A percentile compares a stretch with the other conserved stretches of the same genome.
phyloP scores from a whole-genome alignment of 2,888 invertebrate genomes.

The Apodemia duryi region DNA sequence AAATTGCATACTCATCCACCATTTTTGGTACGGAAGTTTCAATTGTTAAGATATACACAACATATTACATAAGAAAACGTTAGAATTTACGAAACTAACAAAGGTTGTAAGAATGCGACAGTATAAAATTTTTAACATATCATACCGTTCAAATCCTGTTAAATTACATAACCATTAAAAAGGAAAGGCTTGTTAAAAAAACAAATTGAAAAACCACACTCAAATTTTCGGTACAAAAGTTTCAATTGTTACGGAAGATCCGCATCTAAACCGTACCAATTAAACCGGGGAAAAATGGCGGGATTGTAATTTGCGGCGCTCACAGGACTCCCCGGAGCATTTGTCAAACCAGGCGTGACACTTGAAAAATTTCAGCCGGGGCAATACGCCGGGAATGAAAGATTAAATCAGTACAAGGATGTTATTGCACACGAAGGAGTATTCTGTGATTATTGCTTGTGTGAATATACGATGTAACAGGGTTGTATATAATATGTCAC shows the following conservation, averaged over 20 bases:
- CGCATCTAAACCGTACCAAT: conserved; percentile 37
- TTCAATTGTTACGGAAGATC: conserved; percentile 14
- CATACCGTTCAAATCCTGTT: neutral
- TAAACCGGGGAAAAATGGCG: conserved; percentile 41
- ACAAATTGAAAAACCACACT: conserved; percentile 1
- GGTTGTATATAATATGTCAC: too few relatives aligned
- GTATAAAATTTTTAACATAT: neutral
- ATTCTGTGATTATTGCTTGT: conserved; percentile 15
- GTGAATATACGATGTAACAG: too few relatives aligned
- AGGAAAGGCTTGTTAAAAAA: conserved; percentile 7
- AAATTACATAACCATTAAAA: neutral
- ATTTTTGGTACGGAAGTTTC: too few relatives aligned
- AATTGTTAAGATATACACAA: too few relatives aligned
- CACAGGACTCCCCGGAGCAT: conserved; percentile 44
- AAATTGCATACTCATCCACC: too few relatives aligned
- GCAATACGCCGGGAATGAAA: conserved; percentile 59
- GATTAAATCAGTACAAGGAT: conserved; percentile 52
- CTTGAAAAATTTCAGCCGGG: conserved; percentile 59
- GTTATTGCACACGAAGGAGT: conserved; percentile 34
- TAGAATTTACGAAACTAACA: too few relatives aligned
- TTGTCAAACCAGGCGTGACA: conserved; percentile 54
- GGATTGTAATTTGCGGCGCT: conserved; percentile 40
- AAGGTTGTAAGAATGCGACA: neutral
- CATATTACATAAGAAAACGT: too few relatives aligned
- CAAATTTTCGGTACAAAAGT: conserved; percentile 13